Evolutionary conservation across 2,888 invertebrate species (phyloP).

Genomic region (Cancer borealis): DNA sequence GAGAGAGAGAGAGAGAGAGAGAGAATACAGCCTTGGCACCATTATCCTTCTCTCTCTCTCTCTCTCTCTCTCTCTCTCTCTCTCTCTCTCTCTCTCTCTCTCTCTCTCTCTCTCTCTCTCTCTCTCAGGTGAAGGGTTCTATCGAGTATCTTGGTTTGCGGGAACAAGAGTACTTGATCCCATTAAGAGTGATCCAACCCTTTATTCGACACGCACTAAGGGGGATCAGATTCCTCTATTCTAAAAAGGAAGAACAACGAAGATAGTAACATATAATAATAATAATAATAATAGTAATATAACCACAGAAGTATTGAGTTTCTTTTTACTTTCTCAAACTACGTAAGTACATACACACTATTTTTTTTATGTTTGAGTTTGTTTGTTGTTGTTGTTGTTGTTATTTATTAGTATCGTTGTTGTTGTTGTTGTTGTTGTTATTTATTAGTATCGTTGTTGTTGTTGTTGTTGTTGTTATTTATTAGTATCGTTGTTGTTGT

Average conservation of each 20-base stretch:
- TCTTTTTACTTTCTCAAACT: no score
- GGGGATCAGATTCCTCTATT: not conserved
- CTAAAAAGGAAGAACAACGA: not conserved
- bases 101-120: not conserved
- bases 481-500: no score
- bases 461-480: no score
- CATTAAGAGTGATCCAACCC: not conserved
- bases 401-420: no score
- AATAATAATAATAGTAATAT: no score
- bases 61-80: not conserved
- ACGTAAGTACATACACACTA: no score
- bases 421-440: no score
- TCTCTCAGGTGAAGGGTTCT: not conserved
- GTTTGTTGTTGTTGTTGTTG: no score
- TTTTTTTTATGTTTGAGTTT: no score
- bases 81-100: not conserved
- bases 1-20: conserved; percentile 28
- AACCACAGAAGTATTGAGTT: no score
- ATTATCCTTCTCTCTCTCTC: not conserved
- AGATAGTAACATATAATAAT: no score
- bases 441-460: no score
- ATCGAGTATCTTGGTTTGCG: not conserved
- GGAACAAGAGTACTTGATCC: conserved; percentile 23
- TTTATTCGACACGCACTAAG: not conserved
- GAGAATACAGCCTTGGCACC: not conserved